Percentiles rank a stretch among this genome's conserved stretches.
These are phyloP conservation scores for Nomada fucata DNA, from an alignment of 2,888 invertebrate genomes.

Conservation along the genomic window DNA sequence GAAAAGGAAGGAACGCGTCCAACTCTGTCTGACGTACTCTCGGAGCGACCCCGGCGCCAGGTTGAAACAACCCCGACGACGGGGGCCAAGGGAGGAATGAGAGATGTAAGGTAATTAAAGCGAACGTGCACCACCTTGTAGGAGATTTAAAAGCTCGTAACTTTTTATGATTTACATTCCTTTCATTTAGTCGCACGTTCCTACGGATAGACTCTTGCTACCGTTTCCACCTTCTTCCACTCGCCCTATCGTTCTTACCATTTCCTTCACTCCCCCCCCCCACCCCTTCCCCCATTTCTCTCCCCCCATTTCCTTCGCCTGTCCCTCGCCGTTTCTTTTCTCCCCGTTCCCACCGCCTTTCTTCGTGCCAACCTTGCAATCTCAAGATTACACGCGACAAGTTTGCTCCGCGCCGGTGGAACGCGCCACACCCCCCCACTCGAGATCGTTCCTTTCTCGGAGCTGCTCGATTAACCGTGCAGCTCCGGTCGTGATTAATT, in stretches of 20 bases:
- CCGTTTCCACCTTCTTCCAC: slow-evolving; percentile 45
- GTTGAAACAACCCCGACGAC: slow-evolving; percentile 56
- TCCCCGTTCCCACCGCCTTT: slow-evolving; percentile 20
- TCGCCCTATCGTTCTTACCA: background rate
- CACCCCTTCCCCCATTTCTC: slow-evolving; percentile 16
- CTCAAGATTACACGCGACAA: slow-evolving; percentile 73
- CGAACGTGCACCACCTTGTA: slow-evolving; percentile 84
- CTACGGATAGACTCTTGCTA: slow-evolving; percentile 76
- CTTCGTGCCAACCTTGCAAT: slow-evolving; percentile 63
- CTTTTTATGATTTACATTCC: slow-evolving; percentile 84
- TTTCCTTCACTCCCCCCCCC: background rate
- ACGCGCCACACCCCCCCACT: slow-evolving; percentile 64
- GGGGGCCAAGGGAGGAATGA: slow-evolving; percentile 78
- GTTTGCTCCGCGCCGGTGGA: slow-evolving; percentile 65
- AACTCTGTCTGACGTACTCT: slow-evolving; percentile 42
- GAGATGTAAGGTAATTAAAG: slow-evolving; percentile 84
- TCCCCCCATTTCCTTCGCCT: slow-evolving; percentile 23
- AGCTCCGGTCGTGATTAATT: slow-evolving; percentile 67
- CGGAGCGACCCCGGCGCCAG: slow-evolving; percentile 37
- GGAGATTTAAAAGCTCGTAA: slow-evolving; percentile 84
- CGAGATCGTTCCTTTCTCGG: slow-evolving; percentile 51
- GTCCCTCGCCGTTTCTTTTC: slow-evolving; percentile 10
- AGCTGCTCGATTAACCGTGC: slow-evolving; percentile 63
- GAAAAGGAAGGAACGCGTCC: slow-evolving; percentile 47
- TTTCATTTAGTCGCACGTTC: slow-evolving; percentile 83